phyloP scores from a whole-genome alignment of 2,888 invertebrate genomes.

The Meta bourneti region DNA sequence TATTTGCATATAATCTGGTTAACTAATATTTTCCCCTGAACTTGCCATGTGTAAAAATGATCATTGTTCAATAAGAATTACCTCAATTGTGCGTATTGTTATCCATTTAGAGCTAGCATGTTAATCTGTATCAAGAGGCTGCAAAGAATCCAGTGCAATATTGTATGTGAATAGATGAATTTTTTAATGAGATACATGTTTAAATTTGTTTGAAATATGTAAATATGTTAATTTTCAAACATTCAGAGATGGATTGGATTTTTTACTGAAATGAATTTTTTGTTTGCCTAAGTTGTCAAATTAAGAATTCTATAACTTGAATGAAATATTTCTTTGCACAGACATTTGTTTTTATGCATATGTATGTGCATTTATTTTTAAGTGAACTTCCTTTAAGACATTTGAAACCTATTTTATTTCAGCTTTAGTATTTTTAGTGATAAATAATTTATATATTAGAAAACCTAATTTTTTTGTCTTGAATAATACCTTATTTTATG shows the following conservation, averaged over 20 bases:
- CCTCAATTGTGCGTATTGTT: not conserved
- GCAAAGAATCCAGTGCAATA: constrained; percentile 72
- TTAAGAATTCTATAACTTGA: no score
- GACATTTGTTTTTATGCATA: no score
- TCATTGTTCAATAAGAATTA: no score
- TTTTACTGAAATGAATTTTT: constrained; percentile 13
- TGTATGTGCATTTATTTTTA: no score
- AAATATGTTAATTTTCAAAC: constrained; percentile 14
- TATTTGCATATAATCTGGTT: no score
- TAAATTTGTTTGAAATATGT: constrained; percentile 1
- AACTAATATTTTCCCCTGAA: no score
- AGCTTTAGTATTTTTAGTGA: not conserved
- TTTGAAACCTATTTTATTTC: not conserved
- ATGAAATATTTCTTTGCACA: no score
- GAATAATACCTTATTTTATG: not conserved
- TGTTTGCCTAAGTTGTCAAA: not conserved
- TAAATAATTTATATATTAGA: not conserved
- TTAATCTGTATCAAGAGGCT: constrained; percentile 51
- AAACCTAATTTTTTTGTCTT: not conserved
- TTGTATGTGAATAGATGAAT: constrained; percentile 46
- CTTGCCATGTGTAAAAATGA: no score
- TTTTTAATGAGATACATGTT: constrained; percentile 3
- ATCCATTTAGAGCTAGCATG: constrained; percentile 44
- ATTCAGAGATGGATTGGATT: not conserved
- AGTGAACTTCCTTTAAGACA: not conserved